phyloP scores from a whole-genome alignment of 2,797 vertebrate genomes.

The Hephaestus fuliginosus region DNA sequence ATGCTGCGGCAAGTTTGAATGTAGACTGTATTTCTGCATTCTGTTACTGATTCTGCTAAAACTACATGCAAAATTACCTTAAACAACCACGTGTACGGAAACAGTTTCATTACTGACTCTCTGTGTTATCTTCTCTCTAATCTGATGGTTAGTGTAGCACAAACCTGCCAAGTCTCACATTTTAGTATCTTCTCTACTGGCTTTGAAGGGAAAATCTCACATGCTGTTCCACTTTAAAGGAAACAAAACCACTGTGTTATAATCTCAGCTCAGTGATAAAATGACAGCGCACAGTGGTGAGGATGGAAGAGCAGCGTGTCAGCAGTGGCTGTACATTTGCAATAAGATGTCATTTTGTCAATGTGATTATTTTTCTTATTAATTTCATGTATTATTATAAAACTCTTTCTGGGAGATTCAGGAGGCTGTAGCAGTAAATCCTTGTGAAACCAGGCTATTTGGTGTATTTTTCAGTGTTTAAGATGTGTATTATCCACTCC shows the following conservation, averaged over 20 bases:
- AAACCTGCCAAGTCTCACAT: neutral
- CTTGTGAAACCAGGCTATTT: neutral
- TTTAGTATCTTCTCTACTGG: neutral
- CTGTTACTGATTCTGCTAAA: neutral
- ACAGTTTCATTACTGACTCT: neutral
- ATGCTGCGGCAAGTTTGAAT: neutral
- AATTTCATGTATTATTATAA: neutral
- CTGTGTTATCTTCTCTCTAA: neutral
- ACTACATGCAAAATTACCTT: neutral
- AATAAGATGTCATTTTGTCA: neutral
- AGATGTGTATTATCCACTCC: neutral
- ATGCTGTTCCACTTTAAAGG: neutral
- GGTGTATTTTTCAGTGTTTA: slow-evolving; percentile 44
- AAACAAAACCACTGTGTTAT: neutral
- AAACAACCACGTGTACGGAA: neutral
- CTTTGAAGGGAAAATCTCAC: neutral
- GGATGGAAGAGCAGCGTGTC: neutral
- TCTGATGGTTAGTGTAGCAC: neutral
- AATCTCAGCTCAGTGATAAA: neutral
- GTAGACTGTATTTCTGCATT: neutral
- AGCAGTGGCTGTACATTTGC: neutral
- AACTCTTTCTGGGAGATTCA: neutral
- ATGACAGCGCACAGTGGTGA: neutral
- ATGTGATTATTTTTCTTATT: neutral
- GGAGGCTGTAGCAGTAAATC: slow-evolving; percentile 6